Evolutionary conservation across 2,113 vertebrate species (phyloP).

Genomic region (Triplophysa dalaica): DNA sequence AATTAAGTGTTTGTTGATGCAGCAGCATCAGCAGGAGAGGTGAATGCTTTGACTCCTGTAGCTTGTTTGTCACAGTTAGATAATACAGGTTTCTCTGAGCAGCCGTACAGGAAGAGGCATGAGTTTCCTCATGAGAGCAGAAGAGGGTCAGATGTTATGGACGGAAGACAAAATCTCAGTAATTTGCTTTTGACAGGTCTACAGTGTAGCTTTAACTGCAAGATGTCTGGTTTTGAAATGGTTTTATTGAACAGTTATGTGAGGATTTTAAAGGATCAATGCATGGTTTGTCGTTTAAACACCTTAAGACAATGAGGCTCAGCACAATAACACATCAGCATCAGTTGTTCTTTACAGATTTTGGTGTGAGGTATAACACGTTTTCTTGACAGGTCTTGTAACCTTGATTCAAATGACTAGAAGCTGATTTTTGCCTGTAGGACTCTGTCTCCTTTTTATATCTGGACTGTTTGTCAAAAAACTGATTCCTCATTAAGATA

Average conservation of each 20-base stretch:
- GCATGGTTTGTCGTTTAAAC: not conserved
- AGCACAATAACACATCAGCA: not conserved
- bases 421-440: too few relatives aligned
- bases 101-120: constrained; percentile 10
- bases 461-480: not conserved
- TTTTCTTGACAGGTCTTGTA: too few relatives aligned
- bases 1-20: constrained; percentile 55
- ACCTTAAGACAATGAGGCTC: not conserved
- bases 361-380: too few relatives aligned
- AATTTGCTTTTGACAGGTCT: constrained; percentile 3
- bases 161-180: not conserved
- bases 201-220: not conserved
- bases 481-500: not conserved
- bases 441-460: not conserved
- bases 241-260: not conserved
- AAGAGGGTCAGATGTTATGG: too few relatives aligned
- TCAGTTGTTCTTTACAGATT: too few relatives aligned
- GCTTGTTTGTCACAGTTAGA: constrained; percentile 40
- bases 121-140: too few relatives aligned
- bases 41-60: constrained; percentile 25
- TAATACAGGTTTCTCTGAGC: constrained; percentile 49
- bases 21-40: constrained; percentile 44
- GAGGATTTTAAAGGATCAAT: not conserved
- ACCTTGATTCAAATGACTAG: too few relatives aligned
- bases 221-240: not conserved